Percentiles rank a stretch among this genome's conserved stretches.
These are phyloP conservation scores for Oreochromis grahami DNA, from an alignment of 2,797 vertebrate genomes.

Conservation along the genomic window DNA sequence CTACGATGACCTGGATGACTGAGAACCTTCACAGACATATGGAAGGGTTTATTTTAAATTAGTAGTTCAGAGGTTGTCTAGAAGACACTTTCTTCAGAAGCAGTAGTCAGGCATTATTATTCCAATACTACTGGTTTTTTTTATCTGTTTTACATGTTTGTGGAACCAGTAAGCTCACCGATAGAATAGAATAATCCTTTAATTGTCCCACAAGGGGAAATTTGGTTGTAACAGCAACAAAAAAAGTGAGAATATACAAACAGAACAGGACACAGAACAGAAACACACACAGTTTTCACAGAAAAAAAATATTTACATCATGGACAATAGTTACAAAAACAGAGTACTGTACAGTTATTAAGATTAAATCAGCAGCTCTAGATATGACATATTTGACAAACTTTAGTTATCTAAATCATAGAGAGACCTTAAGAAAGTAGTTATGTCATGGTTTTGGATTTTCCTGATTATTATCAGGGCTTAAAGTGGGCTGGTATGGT, in stretches of 20 bases:
- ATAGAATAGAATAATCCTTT: not conserved
- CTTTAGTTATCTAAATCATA: not conserved
- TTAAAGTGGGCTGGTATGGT: not conserved
- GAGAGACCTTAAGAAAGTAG: not conserved
- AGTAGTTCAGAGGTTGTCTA: not conserved
- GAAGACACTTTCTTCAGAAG: not conserved
- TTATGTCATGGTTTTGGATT: not conserved
- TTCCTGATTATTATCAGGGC: not conserved
- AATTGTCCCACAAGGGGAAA: not conserved
- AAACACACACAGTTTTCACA: not conserved
- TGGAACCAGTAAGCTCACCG: not conserved
- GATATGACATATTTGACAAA: not conserved
- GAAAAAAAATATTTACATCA: not conserved
- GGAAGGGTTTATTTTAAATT: not conserved
- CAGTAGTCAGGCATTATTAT: not conserved
- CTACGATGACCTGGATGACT: too few species aligned
- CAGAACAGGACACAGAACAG: not conserved
- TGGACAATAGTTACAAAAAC: not conserved
- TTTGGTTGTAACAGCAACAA: rapidly evolving
- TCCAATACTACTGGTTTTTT: rapidly evolving
- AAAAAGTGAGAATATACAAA: not conserved
- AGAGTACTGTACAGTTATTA: not conserved
- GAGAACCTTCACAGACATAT: too few species aligned
- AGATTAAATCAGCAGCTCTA: not conserved
- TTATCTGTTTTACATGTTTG: not conserved